Base-by-base conservation (phyloP, 2,113 vertebrate genomes). In the Aegithalos caudatus region DNA sequence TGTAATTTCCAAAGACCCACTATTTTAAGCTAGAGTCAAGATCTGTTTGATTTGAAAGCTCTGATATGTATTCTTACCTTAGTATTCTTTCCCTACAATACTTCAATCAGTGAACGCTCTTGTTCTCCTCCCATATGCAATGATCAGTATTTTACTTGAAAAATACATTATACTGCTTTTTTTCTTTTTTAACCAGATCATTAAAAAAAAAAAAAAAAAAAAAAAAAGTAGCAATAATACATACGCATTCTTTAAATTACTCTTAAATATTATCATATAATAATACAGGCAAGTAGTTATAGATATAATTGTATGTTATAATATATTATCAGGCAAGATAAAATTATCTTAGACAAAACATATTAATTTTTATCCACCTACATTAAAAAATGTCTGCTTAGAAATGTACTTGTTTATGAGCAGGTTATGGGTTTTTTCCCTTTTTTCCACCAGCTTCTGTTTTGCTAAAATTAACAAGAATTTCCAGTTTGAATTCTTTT, bases 191-290 rank as follows among this genome's bases (percentile, higher is more conserved):
- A 53, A 15, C 2, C 7, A 35, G 14, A 51, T 58, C 1, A 62
- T 47, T 3, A 51, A 70, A 58, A n/a, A n/a, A n/a, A 83, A 85
- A 83, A 57, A 83, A 85, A 83, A 57, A 83, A 85, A 83, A 57
- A n/a, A n/a, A n/a, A 83, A 85, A 83, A 57, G 3, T 45, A 80
- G 8, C 8, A 72, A 38, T 42, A 71, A 42, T 8, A 33, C 8
- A 9, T 28, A 67, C 35, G 1, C 22, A 6, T 38, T 81, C 1
- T 65, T 86, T 62, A 62, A 77, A 42, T 45, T 80, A 13, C 5
- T 85, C 61, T 69, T 61, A 61, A 45, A 40, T 13, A 33, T 50
- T 66, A 73, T 58, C 11, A 37, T 70, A 33, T 14, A 61, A 58
- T 54, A 50, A 70, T 54, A 29, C 8, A 72, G 19, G 16, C 8